Base-by-base conservation (phyloP, 2,797 vertebrate species). In the Pteronotus mesoamericanus region DNA sequence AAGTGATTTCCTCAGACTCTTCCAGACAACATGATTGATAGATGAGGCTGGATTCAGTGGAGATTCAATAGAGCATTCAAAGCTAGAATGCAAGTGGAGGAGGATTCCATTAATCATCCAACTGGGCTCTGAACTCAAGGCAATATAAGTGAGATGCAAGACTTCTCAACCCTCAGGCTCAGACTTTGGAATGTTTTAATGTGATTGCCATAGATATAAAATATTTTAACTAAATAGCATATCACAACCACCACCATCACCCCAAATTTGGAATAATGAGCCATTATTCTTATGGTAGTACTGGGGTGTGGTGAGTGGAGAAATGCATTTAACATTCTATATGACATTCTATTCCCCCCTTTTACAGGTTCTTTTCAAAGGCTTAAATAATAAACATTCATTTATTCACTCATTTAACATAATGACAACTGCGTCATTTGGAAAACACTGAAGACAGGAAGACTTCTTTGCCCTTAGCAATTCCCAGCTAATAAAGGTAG, bases 41-140 rank as follows among this genome's bases (percentile, higher is more conserved):
- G 37, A 86, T 92, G 74, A 92, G 44, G 1, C 83, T 51, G 34
- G 26, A 89, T 29, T 93, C 64, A 91, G 24, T 83, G 69, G 37
- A 46, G 57, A 92, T 74, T 82, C 55, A 94, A 42, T 19, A 94
- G 61, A 92, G 75, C 75, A 69, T 94, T 96, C 57, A 94, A 79
- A 88, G 37, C 21, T 90, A 16, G 39, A 78, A 55, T 37, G n/a
- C 3, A 94, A 64, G 16, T 48, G 18, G 32, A 69, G 24, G 91
- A 89, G 39, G n/a, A 55, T 66, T 94, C 32, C 32, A 75, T 94
- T 94, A 80, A 88, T 92, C 71, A 83, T 69, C 51, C 77, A 80
- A 14, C 29, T 46, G 34, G 7, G 32, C 39, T 84, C 42, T 84
- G 80, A 94, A 64, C 14, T 3, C 6, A 46, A 79, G 51, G 26